Evolutionary conservation across 2,113 vertebrate genomes (phyloP), one percentile per base, ranked within the genome.

Genomic region (Pimephales promelas): DNA sequence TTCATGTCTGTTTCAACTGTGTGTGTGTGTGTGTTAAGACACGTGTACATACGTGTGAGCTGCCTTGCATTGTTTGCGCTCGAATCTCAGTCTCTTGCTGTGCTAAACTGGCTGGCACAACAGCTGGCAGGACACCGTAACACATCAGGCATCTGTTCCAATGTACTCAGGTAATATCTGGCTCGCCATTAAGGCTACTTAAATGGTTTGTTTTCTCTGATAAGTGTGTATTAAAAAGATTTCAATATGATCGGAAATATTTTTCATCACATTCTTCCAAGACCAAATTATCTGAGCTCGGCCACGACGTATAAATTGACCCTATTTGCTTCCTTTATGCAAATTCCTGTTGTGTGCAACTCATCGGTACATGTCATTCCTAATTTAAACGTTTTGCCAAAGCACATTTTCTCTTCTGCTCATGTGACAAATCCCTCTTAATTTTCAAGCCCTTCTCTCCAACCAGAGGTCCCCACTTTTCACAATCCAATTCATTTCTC

Each of bases 101-200:
- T 82, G 40, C 24, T 73, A 26, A 82, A 20, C 64, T 43, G 54
- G 36, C 80, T 73, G 20, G 28, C 20, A 49, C 54, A 73, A 79
- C 83, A 73, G 83, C 64, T 49, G 57, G 66, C 26, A 84, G n/a
- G 16, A 31, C 47, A 52, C 22, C 22, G 24, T 62, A 72, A 59
- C 26, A 3, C 28, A 61, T 61, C 36, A 85, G 22, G 22, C 68
- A 28, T 70, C 26, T 47, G 24, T 49, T 80, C 77, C 28, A 54
- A 80, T 22, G 54, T 43, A 54, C 26, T 36, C 62, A 43, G 28
- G 61, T 84, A 70, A 84, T 78, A 64, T 79, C 81, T 56, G 85
- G 57, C 61, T 56, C 10, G 43, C 64, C 31, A 86, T 56, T 76
- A 83, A 47, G 66, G 52, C 34, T 52, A 73, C 49, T 73, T 52